These are phyloP conservation scores for Gordius sp. DNA, from an alignment of 2,888 invertebrate genomes.

Conservation along the genomic window DNA sequence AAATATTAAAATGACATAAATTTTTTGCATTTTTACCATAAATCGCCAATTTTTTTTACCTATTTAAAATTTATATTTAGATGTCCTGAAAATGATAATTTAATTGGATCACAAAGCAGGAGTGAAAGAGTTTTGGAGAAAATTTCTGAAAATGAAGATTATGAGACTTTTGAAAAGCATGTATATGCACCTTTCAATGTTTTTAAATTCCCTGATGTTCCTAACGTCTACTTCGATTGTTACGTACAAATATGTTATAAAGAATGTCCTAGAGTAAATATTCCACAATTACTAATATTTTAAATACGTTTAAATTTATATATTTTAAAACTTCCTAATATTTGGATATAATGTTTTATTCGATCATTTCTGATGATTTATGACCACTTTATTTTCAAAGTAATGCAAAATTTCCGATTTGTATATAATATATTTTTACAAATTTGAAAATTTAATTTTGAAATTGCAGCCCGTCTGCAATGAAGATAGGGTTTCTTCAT, in stretches of 20 bases:
- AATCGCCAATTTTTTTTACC: neutral
- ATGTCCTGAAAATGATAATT: conserved; percentile 10
- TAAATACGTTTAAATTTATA: too few species aligned
- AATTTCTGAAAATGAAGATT: neutral
- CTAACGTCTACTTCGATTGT: conserved; percentile 15
- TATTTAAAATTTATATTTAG: neutral
- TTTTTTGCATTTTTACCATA: neutral
- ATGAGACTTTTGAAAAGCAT: conserved; percentile 9
- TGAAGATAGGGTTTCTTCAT: too few species aligned
- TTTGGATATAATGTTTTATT: too few species aligned
- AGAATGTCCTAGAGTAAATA: conserved; percentile 3
- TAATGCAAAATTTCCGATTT: too few species aligned
- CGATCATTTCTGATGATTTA: too few species aligned
- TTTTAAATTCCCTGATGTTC: conserved; percentile 14
- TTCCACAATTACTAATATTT: too few species aligned
- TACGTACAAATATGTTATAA: conserved; percentile 15
- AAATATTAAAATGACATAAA: neutral
- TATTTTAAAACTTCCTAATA: too few species aligned
- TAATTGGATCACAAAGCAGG: conserved; percentile 7
- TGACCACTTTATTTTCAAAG: too few species aligned
- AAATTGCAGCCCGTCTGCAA: too few species aligned
- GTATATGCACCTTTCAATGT: conserved; percentile 14
- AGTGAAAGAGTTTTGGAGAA: conserved; percentile 1
- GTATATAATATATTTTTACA: too few species aligned
- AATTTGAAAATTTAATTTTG: too few species aligned